Evolutionary conservation across 2,113 vertebrate genomes (phyloP), one percentile per base, ranked within the genome.

Genomic region (Syngnathus typhle): DNA sequence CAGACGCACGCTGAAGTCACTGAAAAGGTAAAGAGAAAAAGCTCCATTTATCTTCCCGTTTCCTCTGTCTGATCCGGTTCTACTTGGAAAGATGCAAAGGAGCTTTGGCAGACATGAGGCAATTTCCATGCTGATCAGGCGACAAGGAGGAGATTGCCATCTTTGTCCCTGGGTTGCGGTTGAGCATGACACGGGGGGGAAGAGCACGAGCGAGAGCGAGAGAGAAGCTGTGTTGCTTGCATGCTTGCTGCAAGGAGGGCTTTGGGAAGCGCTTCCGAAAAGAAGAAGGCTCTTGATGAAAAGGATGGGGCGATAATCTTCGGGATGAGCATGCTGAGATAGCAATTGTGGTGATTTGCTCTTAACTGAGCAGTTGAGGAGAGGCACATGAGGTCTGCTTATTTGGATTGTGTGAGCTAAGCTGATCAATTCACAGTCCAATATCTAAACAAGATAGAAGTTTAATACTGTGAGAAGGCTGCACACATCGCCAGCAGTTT

Each of bases 21-120:
- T 71, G 67, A 79, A 83, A 76, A 87, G 96, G 95, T 95, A 96
- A 94, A 94, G 90, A 84, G 82, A 23, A 38, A 61, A 67, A 39
- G 38, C 66, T 76, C 56, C 72, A 72, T 71, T 32, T 81, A n/a
- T 68, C 66, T 11, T n/a, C 52, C 37, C 65, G 43, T 65, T 66
- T 55, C 51, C 55, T 55, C 21, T 13, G 52, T 52, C 49, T 55
- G 52, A 55, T 27, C 52, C 21, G 55, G 27, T 58, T 15, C 63
- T 44, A 74, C 74, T 76, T 74, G 70, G 67, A 81, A 74, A 65
- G 66, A 62, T 71, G 73, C 58, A 77, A 58, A 38, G 5, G 10
- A 64, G 70, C 74, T 68, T 66, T 49, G 72, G 72, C 58, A 78
- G 58, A 71, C 75, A 82, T 77, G 60, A 78, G 51, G 47, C 78